These are phyloP conservation scores for Crossocerus cetratus DNA, from an alignment of 2,888 invertebrate species.

Conservation along the genomic window DNA sequence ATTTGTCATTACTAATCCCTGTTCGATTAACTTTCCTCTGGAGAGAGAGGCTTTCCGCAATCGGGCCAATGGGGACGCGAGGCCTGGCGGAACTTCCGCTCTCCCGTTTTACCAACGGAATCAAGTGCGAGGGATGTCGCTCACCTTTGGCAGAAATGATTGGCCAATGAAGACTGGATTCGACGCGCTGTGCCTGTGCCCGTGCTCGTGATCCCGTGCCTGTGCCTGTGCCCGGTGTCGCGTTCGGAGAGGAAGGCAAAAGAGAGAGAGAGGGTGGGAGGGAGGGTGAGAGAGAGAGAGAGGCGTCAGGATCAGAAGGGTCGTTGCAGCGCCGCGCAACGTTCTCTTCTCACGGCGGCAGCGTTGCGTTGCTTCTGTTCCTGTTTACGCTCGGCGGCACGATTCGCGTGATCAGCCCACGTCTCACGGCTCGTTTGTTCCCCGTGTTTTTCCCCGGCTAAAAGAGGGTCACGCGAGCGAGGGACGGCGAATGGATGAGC, in stretches of 20 bases:
- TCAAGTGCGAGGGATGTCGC: too few species aligned
- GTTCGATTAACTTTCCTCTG: too few species aligned
- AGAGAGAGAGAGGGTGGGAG: not conserved
- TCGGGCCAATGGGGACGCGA: too few species aligned
- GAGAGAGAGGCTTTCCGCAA: too few species aligned
- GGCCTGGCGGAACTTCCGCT: not conserved
- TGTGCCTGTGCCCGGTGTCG: too few species aligned
- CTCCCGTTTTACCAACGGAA: too few species aligned
- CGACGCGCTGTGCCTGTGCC: too few species aligned
- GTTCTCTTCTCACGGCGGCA: conserved; percentile 16
- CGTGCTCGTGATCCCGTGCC: too few species aligned
- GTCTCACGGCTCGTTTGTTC: conserved; percentile 25
- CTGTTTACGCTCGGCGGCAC: conserved; percentile 32
- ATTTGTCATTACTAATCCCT: too few species aligned
- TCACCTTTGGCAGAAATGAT: too few species aligned
- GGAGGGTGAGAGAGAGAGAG: too few species aligned
- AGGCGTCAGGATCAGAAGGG: conserved; percentile 3
- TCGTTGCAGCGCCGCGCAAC: not conserved
- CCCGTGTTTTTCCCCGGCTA: conserved; percentile 12
- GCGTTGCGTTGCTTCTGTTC: conserved; percentile 25
- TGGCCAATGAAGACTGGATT: too few species aligned
- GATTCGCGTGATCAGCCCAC: conserved; percentile 35
- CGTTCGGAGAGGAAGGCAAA: not conserved
- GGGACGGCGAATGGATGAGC: conserved; percentile 24
- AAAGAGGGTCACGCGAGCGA: conserved; percentile 17